Evolutionary conservation across 37 sponge, comb jelly and placozoan species (phyloP), one percentile per base, ranked within the genome.

Genomic region (Mnemiopsis leidyi): DNA sequence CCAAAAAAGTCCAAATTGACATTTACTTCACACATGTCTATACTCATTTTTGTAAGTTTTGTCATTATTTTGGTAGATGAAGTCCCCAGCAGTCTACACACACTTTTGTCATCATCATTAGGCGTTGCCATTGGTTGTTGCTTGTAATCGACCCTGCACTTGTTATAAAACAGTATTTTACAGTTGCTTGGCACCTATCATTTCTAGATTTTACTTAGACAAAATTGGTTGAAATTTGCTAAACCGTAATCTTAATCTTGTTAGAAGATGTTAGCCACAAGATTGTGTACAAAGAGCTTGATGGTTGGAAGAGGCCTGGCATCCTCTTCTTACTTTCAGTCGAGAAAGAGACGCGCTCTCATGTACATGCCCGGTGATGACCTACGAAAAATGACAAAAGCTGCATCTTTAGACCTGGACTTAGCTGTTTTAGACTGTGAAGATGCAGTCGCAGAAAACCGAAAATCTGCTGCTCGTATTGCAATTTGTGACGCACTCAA

Each of bases 361-460:
- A 93, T 98, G 95, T 98, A 98, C 85, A 96, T 98, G 26, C 99
- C 99, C 0, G 97, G 96, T 0, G 93, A 94, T 36, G 96, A 96
- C 68, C 93, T 94, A 38, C 79, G 96, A 33, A 98, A 97, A 93
- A 92, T 94, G 0, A 38, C 92, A 32, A 98, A 98, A 75, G 95
- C 95, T 5, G 32, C 95, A 0, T 37, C 94, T 7, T 68, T 96
- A n/a, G 88, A 92, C 36, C 96, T 95, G n/a, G 99, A 98, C 92
- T 90, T 96, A 18, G 94, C 96, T 20, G 97, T 95, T 1, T 82
- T 97, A 28, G 99, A 98, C 68, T 33, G 96, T 28, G 99, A 98
- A 94, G 99, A 98, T 92, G 99, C 97, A n/a, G 97, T 98, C 0
- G 97, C 97, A 32, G 32, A 90, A 9, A 94, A 92, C 26, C 95